Base-by-base conservation (phyloP, 2,797 vertebrate species). In the Thamnophis elegans region DNA sequence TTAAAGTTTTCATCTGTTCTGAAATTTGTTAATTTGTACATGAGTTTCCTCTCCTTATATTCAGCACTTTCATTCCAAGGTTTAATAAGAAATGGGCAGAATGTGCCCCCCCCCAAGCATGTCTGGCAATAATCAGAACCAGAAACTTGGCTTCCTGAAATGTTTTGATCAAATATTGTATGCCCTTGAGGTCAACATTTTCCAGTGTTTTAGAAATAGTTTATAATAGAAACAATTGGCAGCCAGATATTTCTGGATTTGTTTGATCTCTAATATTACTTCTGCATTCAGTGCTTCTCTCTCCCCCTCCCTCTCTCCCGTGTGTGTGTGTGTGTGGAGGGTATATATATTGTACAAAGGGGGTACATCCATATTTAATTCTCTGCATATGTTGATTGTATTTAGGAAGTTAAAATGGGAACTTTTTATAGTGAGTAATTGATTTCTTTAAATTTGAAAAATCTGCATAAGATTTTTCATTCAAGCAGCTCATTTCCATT, bases 171-270 rank as follows among this genome's bases (percentile, higher is more conserved):
- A 95, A 91, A 87, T 92, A 94, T 95, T 96, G 90, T 93, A 95
- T 93, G 95, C 95, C 96, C 96, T 96, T 95, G 95, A 97, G 96
- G 96, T 97, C 95, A 95, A 53, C 26, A 32, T 95, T 96, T 97
- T 95, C 96, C 94, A 96, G 94, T 89, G 92, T 93, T 95, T 73
- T 90, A 92, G 94, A 94, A 96, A 95, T 32, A 93, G 94, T 86
- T 89, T 94, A 89, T 0, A 3, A 85, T 95, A 94, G 95, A 95
- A 96, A 95, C 62, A 87, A 28, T 96, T 94, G 90, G 93, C 92
- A 96, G 96, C 85, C 53, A 14, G 28, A 85, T 32, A 91, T 85
- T 87, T 90, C 3, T 0, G 85, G 93, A 92, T 62, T 85, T 9
- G 2, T 28, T 42, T 91, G 89, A 28, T 89, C 78, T 59, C n/a